Evolutionary conservation across 2,888 invertebrate genomes (phyloP).

Genomic region (Seira ritae): DNA sequence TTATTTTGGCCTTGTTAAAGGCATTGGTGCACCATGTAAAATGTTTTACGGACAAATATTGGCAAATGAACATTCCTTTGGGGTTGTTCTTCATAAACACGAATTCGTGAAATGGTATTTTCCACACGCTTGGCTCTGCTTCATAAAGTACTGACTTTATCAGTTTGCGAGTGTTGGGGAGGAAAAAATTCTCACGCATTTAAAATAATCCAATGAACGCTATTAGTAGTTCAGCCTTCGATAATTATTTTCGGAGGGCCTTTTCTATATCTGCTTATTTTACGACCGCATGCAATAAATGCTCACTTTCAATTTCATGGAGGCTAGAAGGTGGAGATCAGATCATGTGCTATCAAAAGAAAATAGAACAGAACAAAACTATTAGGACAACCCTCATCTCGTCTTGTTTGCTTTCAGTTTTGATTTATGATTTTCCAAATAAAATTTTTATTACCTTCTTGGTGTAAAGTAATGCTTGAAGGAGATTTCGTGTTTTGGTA

Average conservation of each 20-base stretch:
- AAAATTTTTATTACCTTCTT: slow-evolving; percentile 5
- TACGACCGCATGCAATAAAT: not conserved
- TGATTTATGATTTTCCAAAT: slow-evolving; percentile 7
- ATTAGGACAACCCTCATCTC: not conserved
- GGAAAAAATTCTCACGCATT: not conserved
- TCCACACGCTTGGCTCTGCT: too few species aligned
- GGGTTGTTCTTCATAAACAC: too few species aligned
- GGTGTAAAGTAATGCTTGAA: not conserved
- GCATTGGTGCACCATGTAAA: too few species aligned
- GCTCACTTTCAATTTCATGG: not conserved
- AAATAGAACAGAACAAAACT: not conserved
- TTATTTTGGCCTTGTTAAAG: too few species aligned
- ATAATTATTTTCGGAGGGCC: slow-evolving; percentile 8
- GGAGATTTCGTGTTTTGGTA: not conserved
- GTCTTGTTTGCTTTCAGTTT: not conserved
- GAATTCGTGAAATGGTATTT: too few species aligned
- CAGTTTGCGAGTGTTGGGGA: not conserved
- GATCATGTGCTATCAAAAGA: too few species aligned
- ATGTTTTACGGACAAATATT: too few species aligned
- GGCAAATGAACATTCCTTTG: too few species aligned
- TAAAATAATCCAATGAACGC: not conserved
- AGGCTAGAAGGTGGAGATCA: not conserved
- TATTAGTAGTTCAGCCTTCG: slow-evolving; percentile 1
- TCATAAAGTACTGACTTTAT: too few species aligned
- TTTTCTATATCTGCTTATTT: not conserved